These are phyloP conservation scores for Andinoacara biseriatus DNA, from an alignment of 2,113 vertebrate species.

Conservation along the genomic window DNA sequence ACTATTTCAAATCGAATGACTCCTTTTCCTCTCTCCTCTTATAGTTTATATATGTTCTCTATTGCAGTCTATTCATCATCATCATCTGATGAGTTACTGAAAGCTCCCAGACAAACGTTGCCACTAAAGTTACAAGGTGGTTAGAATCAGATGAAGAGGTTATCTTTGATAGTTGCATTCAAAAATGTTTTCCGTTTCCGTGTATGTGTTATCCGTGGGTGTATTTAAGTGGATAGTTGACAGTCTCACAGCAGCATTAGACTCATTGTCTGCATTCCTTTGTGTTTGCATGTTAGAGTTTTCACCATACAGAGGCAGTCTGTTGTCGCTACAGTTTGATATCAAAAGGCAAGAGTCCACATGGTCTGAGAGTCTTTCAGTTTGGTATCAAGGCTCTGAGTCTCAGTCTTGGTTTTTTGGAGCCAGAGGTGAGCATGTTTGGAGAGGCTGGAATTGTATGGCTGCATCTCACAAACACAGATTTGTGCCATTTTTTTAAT, in stretches of 20 bases:
- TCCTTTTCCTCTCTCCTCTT: not conserved
- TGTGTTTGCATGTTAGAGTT: not conserved
- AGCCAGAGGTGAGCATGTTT: no score
- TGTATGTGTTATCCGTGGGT: not conserved
- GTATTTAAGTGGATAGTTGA: not conserved
- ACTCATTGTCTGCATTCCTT: not conserved
- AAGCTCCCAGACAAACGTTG: constrained; percentile 10
- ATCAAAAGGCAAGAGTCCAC: not conserved
- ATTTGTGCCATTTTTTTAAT: no score
- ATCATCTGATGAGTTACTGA: not conserved
- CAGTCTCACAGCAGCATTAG: not conserved
- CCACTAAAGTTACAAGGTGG: not conserved
- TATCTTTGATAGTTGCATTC: not conserved
- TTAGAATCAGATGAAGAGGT: constrained; percentile 16
- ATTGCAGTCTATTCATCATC: constrained; percentile 6
- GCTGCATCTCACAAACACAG: no score
- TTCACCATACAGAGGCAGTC: not conserved
- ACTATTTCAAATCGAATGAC: not conserved
- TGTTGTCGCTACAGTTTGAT: not conserved
- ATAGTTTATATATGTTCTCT: not conserved
- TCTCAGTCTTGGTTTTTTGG: not conserved
- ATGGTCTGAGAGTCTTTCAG: not conserved
- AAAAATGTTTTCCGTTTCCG: not conserved
- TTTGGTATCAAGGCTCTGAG: not conserved
- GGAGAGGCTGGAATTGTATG: no score